Conservation (phyloP, 2,113 vertebrate genomes). For the Poecilia latipinna region DNA sequence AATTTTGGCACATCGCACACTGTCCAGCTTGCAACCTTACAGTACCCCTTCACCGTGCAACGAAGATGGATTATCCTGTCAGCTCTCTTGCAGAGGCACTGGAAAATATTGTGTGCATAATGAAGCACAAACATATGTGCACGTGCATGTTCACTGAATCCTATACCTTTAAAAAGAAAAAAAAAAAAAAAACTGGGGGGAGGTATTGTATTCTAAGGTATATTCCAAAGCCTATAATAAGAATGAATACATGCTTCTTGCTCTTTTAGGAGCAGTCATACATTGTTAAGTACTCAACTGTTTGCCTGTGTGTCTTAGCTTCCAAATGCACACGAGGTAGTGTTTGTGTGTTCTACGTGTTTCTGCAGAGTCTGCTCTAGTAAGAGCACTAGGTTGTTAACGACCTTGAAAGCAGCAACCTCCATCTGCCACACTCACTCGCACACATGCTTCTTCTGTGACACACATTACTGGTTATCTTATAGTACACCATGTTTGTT, state of each 20-base stretch:
- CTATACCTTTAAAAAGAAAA: background rate
- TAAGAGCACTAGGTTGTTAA: conserved; percentile 53
- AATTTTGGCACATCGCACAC: conserved; percentile 14
- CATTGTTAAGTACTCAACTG: background rate
- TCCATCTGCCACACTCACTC: conserved; percentile 41
- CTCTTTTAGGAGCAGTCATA: too few species aligned
- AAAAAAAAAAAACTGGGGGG: background rate
- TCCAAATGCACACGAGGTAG: background rate
- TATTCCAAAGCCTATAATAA: background rate
- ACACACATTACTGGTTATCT: conserved; percentile 7
- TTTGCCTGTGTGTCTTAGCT: conserved; percentile 2
- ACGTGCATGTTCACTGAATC: background rate
- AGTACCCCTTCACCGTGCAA: conserved; percentile 40
- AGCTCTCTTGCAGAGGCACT: conserved; percentile 34
- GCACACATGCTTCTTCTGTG: background rate
- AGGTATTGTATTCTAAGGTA: background rate
- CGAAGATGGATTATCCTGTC: conserved; percentile 70
- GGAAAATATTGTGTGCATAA: conserved; percentile 20
- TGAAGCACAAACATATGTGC: background rate
- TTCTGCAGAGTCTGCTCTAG: conserved; percentile 25
- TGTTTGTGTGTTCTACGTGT: background rate
- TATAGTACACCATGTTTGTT: background rate
- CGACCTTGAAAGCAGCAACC: conserved; percentile 38
- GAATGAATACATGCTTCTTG: too few species aligned
- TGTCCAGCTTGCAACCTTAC: conserved; percentile 35